Conservation (phyloP, 2,797 vertebrate genomes). For the Tinamus major region DNA sequence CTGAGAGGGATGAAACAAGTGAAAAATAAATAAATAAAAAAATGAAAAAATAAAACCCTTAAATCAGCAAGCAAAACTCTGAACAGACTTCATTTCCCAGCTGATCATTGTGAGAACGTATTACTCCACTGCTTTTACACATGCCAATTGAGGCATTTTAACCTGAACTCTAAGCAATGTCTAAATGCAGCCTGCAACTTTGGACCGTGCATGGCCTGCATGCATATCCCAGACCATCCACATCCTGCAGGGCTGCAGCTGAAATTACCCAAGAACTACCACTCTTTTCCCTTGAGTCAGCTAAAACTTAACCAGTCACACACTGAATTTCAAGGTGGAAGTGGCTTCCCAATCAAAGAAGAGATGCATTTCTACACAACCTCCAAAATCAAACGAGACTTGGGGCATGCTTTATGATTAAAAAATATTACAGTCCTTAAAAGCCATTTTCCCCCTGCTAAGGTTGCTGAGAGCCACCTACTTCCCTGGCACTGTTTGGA, state of each 20-base stretch:
- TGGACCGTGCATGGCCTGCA: too few relatives aligned
- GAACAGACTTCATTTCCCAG: not conserved
- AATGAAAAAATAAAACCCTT: not conserved
- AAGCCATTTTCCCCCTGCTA: not conserved
- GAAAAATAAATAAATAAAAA: too few relatives aligned
- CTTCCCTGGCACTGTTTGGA: not conserved
- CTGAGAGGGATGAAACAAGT: not conserved
- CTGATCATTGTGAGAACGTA: not conserved
- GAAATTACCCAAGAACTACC: not conserved
- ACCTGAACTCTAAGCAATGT: not conserved
- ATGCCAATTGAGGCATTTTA: not conserved
- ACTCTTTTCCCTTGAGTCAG: not conserved
- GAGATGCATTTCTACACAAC: not conserved
- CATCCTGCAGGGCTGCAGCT: not conserved
- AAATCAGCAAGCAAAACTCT: slow-evolving; percentile 12
- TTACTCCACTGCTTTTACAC: not conserved
- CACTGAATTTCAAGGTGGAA: not conserved
- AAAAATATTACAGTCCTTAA: not conserved
- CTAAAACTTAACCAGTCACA: not conserved
- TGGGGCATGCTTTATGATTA: not conserved
- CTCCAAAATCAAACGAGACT: not conserved
- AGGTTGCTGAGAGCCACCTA: not conserved
- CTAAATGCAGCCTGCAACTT: too few relatives aligned
- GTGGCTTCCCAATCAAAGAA: not conserved
- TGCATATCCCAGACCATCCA: too few relatives aligned